Evolutionary conservation across 2,888 invertebrate genomes (phyloP).

Genomic region (Pterostichus madidus): DNA sequence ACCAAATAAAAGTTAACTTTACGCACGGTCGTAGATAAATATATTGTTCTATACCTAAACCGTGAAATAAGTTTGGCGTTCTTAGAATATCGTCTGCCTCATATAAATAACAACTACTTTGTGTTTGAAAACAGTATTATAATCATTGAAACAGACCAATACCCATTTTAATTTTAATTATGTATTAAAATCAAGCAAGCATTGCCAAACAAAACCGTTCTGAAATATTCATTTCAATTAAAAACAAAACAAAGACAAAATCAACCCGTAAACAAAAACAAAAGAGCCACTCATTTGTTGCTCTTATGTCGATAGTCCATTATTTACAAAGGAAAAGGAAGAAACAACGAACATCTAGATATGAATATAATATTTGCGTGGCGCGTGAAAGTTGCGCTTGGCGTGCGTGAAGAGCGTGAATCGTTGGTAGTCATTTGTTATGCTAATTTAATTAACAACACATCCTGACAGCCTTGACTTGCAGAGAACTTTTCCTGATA

Average conservation of each 20-base stretch:
- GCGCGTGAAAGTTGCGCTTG: neutral
- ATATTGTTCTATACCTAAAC: too few relatives aligned
- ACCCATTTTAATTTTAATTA: conserved; percentile 28
- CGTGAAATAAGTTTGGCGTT: too few relatives aligned
- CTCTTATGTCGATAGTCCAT: conserved; percentile 25
- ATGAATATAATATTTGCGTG: conserved; percentile 20
- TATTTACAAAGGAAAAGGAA: neutral
- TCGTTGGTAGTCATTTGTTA: conserved; percentile 53
- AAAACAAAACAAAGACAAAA: conserved; percentile 45
- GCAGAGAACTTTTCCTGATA: conserved; percentile 39
- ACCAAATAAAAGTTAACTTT: too few relatives aligned
- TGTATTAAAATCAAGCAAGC: conserved; percentile 10
- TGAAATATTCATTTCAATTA: conserved; percentile 48
- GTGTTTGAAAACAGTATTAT: neutral
- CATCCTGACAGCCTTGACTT: conserved; percentile 7
- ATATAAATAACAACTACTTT: too few relatives aligned
- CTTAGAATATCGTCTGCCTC: too few relatives aligned
- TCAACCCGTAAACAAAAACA: conserved; percentile 27
- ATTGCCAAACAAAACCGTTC: conserved; percentile 13
- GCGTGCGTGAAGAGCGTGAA: conserved; percentile 7
- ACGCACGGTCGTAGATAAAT: too few relatives aligned
- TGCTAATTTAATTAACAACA: conserved; percentile 63
- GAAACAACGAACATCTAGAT: conserved; percentile 14
- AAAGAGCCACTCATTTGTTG: conserved; percentile 29
- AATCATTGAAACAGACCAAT: neutral